Percentiles rank a stretch among this genome's conserved stretches.
These are phyloP conservation scores for Diachasmimorpha longicaudata DNA, from an alignment of 1,140 invertebrate species.

Conservation along the genomic window DNA sequence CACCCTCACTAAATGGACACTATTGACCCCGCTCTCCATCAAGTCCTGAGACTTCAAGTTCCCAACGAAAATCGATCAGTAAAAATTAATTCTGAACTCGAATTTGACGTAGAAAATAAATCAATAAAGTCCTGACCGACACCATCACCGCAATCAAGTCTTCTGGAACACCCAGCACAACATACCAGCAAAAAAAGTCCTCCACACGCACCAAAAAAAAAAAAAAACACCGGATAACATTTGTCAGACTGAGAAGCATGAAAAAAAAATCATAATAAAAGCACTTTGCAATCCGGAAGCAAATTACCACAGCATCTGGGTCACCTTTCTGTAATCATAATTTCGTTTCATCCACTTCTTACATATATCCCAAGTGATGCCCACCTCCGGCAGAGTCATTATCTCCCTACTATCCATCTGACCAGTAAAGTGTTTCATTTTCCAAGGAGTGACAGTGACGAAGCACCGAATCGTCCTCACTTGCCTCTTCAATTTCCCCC, in stretches of 20 bases:
- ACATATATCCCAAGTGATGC: neutral
- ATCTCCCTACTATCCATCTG: conserved; percentile 1
- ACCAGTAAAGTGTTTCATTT: conserved; percentile 24
- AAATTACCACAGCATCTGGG: conserved; percentile 15
- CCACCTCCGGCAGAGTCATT: conserved; percentile 12
- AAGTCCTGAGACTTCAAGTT: too few species aligned
- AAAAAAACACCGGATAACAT: neutral
- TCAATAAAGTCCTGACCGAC: too few species aligned
- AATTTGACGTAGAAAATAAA: too few species aligned
- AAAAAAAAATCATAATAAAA: conserved; percentile 3
- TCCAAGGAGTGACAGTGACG: conserved; percentile 25
- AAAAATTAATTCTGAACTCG: too few species aligned
- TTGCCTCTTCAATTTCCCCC: neutral
- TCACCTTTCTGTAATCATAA: conserved; percentile 26
- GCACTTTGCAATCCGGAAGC: conserved; percentile 15
- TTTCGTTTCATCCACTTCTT: conserved; percentile 22
- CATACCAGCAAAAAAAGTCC: too few species aligned
- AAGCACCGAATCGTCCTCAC: conserved; percentile 22
- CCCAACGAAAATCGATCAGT: too few species aligned
- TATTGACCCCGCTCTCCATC: too few species aligned
- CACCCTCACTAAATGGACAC: too few species aligned
- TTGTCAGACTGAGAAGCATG: neutral
- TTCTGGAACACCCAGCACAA: too few species aligned
- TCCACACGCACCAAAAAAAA: too few species aligned
- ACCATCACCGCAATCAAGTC: too few species aligned